These are phyloP conservation scores for Saccostrea glomerata DNA, from an alignment of 1,140 invertebrate genomes.

Conservation along the genomic window DNA sequence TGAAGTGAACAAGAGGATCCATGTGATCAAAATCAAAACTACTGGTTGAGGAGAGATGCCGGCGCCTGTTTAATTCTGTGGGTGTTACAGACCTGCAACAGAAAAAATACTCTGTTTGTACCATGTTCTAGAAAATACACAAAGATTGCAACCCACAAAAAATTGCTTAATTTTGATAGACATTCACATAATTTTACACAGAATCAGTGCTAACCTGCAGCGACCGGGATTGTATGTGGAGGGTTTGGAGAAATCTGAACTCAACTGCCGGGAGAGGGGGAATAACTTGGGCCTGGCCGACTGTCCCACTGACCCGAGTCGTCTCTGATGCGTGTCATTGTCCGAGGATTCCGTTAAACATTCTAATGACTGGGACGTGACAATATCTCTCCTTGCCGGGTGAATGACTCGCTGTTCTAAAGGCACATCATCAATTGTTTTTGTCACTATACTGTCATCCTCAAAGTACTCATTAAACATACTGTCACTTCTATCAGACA, in stretches of 20 bases:
- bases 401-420: constrained; percentile 63
- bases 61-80: constrained; percentile 70
- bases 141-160: too few relatives aligned
- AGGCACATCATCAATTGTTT: constrained; percentile 69
- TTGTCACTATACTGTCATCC: constrained; percentile 63
- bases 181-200: too few relatives aligned
- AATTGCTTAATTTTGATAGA: too few relatives aligned
- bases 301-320: constrained; percentile 60
- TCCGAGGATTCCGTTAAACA: constrained; percentile 16
- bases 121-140: too few relatives aligned
- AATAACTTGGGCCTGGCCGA: constrained; percentile 52
- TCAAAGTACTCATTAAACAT: constrained; percentile 76
- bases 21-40: constrained; percentile 70
- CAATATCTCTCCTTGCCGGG: constrained; percentile 25
- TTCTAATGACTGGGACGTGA: constrained; percentile 30
- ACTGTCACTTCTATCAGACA: constrained; percentile 68
- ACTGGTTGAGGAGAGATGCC: constrained; percentile 74
- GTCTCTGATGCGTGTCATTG: constrained; percentile 40
- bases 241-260: constrained; percentile 58
- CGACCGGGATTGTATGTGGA: constrained; percentile 61
- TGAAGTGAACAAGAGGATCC: constrained; percentile 71
- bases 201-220: constrained; percentile 62
- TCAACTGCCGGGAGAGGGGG: constrained; percentile 65
- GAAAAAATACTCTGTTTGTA: not conserved
- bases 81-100: constrained; percentile 73